Conservation (phyloP, 1,140 invertebrate genomes). For the Drosophila elegans region DNA sequence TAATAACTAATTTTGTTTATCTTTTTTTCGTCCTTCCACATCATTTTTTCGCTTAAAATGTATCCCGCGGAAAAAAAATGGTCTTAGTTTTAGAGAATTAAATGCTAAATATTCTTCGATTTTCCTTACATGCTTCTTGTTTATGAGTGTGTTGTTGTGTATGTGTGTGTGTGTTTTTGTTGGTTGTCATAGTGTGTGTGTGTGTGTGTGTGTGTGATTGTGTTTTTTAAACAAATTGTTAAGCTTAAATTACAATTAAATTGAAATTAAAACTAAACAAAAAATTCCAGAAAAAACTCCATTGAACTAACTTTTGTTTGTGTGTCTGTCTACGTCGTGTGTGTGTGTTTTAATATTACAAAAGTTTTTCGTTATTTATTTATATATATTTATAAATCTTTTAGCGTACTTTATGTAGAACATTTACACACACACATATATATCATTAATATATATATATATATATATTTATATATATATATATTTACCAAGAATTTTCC, state of each 20-base stretch:
- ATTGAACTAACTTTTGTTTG: slow-evolving; percentile 56
- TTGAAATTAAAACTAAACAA: slow-evolving; percentile 80
- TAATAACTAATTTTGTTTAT: slow-evolving; percentile 68
- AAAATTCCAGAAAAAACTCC: slow-evolving; percentile 61
- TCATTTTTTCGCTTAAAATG: slow-evolving; percentile 38
- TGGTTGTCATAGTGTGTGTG: slow-evolving; percentile 6
- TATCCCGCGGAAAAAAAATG: slow-evolving; percentile 53
- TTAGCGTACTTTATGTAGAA: slow-evolving; percentile 52
- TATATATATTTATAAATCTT: slow-evolving; percentile 46
- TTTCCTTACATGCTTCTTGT: slow-evolving; percentile 34
- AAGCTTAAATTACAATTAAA: slow-evolving; percentile 74
- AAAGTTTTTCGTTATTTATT: slow-evolving; percentile 32
- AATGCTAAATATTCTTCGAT: slow-evolving; percentile 57
- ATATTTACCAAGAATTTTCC: slow-evolving; percentile 34
- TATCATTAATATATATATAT: slow-evolving; percentile 37
- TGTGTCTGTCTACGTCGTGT: slow-evolving; percentile 11
- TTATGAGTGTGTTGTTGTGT: slow-evolving; percentile 35
- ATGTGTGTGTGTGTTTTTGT: slow-evolving; percentile 17
- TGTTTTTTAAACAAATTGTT: slow-evolving; percentile 75
- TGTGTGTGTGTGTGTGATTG: slow-evolving; percentile 12
- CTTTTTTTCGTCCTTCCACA: slow-evolving; percentile 10
- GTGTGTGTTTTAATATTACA: slow-evolving; percentile 44
- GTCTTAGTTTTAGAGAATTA: slow-evolving; percentile 63
- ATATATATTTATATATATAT: slow-evolving; percentile 50
- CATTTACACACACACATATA: slow-evolving; percentile 52